Conservation (phyloP, 2,888 invertebrate genomes). For the Phasia obesa region DNA sequence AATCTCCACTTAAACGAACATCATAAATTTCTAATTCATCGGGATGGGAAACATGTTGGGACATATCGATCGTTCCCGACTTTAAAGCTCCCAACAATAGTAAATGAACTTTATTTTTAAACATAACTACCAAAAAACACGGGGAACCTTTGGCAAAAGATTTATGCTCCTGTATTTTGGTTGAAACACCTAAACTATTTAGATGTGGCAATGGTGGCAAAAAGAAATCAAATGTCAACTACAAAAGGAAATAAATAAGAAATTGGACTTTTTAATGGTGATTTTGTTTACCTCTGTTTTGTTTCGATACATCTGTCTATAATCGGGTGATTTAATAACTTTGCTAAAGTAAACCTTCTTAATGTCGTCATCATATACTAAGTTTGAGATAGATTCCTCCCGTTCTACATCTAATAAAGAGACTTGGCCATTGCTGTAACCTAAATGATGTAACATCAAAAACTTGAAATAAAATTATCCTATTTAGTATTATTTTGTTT, state of each 20-base stretch:
- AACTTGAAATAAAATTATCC: neutral
- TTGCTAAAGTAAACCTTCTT: slow-evolving; percentile 89
- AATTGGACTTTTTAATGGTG: neutral
- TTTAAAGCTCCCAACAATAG: slow-evolving; percentile 93
- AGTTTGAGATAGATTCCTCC: slow-evolving; percentile 89
- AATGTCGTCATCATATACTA: slow-evolving; percentile 85
- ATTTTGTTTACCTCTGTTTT: slow-evolving; percentile 73
- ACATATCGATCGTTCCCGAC: slow-evolving; percentile 87
- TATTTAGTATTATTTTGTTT: neutral
- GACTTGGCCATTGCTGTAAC: slow-evolving; percentile 88
- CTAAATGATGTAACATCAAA: slow-evolving; percentile 76
- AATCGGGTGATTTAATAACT: slow-evolving; percentile 76
- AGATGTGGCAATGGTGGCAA: slow-evolving; percentile 84
- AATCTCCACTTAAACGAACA: slow-evolving; percentile 88
- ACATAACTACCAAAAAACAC: slow-evolving; percentile 91
- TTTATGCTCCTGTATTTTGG: slow-evolving; percentile 84
- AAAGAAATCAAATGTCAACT: slow-evolving; percentile 84
- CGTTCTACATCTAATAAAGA: slow-evolving; percentile 92
- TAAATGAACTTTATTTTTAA: slow-evolving; percentile 87
- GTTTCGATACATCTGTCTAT: slow-evolving; percentile 74
- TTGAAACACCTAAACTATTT: slow-evolving; percentile 84
- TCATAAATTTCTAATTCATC: slow-evolving; percentile 85
- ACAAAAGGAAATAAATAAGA: slow-evolving; percentile 24
- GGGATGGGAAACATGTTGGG: slow-evolving; percentile 84
- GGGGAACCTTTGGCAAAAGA: slow-evolving; percentile 86